phyloP scores from a whole-genome alignment of 2,113 vertebrate genomes.

The Malurus elegans region DNA sequence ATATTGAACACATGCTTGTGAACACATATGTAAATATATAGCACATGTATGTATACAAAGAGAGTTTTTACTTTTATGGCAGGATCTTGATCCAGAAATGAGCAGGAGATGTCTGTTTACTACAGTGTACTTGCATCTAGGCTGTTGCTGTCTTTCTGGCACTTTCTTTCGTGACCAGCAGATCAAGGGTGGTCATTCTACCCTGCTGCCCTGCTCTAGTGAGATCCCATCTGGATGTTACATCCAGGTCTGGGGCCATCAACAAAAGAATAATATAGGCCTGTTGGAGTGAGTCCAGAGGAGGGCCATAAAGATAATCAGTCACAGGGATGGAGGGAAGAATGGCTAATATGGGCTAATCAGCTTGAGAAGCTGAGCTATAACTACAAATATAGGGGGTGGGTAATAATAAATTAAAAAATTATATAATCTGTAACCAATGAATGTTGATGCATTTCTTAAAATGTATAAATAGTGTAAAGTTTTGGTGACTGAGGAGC shows the following conservation, averaged over 20 bases:
- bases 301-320: neutral
- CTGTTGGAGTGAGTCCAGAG: neutral
- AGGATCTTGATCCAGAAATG: neutral
- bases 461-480: neutral
- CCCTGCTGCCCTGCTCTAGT: too few relatives aligned
- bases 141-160: neutral
- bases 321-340: neutral
- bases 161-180: neutral
- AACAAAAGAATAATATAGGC: neutral
- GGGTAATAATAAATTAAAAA: neutral
- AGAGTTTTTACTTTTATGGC: neutral
- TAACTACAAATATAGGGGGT: neutral
- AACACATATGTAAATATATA: neutral
- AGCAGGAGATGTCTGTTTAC: neutral
- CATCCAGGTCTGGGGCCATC: neutral
- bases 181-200: neutral
- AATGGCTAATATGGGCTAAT: rapidly evolving
- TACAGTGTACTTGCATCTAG: neutral
- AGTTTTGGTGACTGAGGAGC: neutral
- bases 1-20: too few relatives aligned
- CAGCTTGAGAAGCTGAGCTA: neutral
- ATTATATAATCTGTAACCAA: neutral
- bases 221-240: neutral
- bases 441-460: neutral
- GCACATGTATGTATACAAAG: rapidly evolving